A percentile compares a stretch with the other conserved stretches of the same genome.
phyloP scores from a whole-genome alignment of 2,888 invertebrate species.

The Morpho deidamia region DNA sequence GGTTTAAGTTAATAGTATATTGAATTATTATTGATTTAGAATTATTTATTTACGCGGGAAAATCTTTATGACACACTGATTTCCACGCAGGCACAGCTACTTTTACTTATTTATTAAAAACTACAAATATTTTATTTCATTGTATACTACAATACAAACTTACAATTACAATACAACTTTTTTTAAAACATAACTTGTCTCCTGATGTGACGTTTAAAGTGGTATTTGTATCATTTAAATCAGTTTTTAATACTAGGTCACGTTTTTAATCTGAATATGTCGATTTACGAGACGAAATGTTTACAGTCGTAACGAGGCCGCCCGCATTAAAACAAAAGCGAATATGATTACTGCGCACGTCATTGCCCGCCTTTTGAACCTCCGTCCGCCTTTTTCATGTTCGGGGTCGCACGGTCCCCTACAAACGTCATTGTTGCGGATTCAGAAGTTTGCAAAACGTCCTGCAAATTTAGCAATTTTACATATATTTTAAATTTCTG shows the following conservation, averaged over 20 bases:
- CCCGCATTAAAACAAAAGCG: slow-evolving; percentile 6
- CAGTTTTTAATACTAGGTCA: neutral
- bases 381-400: slow-evolving; percentile 23
- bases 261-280: no score
- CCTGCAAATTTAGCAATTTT: neutral
- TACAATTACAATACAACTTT: no score
- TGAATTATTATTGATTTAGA: no score
- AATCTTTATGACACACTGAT: no score
- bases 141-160: no score
- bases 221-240: neutral
- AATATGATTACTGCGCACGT: slow-evolving; percentile 16
- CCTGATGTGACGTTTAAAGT: no score
- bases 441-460: neutral
- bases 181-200: no score
- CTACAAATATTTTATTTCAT: no score
- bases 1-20: no score
- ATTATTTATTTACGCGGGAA: no score
- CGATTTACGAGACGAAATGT: neutral
- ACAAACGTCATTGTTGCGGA: slow-evolving; percentile 3
- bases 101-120: no score
- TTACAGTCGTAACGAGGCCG: neutral
- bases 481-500: neutral
- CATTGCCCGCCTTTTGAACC: slow-evolving; percentile 15
- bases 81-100: no score
- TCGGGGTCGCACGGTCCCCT: neutral